A percentile compares a stretch with the other conserved stretches of the same genome.
phyloP scores from a whole-genome alignment of 2,113 vertebrate genomes.

The Etia nguti region DNA sequence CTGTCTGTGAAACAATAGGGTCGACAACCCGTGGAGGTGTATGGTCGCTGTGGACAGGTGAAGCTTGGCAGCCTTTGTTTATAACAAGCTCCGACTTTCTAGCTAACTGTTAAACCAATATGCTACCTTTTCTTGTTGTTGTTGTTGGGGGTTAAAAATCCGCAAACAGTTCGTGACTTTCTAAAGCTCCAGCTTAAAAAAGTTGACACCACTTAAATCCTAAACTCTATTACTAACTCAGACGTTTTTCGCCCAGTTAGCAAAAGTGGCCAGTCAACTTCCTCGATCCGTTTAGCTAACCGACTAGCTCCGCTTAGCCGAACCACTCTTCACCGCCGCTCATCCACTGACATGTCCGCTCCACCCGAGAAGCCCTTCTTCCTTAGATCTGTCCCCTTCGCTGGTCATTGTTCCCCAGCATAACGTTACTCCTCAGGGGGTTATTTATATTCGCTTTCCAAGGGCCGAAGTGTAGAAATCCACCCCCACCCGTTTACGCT shows the following conservation, averaged over 20 bases:
- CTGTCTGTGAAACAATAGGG: not conserved
- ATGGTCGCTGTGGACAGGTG: not conserved
- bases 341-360: not conserved
- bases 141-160: not conserved
- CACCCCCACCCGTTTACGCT: constrained; percentile 42
- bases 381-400: not conserved
- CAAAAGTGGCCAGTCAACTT: constrained; percentile 44
- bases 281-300: constrained; percentile 36
- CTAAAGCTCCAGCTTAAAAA: not conserved
- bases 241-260: constrained; percentile 11
- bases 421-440: not conserved
- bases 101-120: not conserved
- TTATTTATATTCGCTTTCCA: not conserved
- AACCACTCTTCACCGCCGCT: not conserved
- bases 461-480: constrained; percentile 36
- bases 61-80: constrained; percentile 58
- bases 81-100: constrained; percentile 26
- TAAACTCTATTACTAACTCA: not conserved
- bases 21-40: not conserved
- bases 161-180: not conserved
- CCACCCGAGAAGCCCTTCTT: not conserved
- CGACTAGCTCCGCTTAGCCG: constrained; percentile 24
- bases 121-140: not conserved
- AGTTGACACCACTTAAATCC: not conserved
- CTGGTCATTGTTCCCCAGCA: constrained; percentile 23